Evolutionary conservation across 2,888 invertebrate species (phyloP).

Genomic region (Mylabris sibirica): DNA sequence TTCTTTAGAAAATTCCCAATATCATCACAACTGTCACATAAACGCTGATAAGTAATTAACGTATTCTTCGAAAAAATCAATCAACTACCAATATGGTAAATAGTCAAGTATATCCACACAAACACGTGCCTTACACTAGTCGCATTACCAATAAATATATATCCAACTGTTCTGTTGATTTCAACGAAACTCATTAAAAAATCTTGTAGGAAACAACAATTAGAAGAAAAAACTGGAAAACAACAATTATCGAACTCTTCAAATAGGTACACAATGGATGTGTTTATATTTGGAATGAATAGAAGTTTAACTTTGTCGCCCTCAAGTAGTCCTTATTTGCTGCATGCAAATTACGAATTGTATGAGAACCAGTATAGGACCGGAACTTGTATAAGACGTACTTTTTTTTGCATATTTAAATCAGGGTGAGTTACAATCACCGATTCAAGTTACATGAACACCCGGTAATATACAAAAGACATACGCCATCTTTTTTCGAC

Average conservation of each 20-base stretch:
- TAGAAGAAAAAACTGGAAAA: conserved; percentile 2
- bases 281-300: not conserved
- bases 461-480: conserved; percentile 20
- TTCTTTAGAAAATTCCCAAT: not conserved
- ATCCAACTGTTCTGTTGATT: conserved; percentile 4
- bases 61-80: conserved; percentile 4
- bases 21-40: not conserved
- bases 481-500: not conserved
- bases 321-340: not conserved
- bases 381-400: conserved; percentile 20
- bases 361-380: conserved; percentile 27
- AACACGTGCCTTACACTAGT: conserved; percentile 1
- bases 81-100: not conserved
- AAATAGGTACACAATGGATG: not conserved
- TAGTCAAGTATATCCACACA: not conserved
- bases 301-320: conserved; percentile 3
- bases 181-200: conserved; percentile 7
- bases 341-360: conserved; percentile 18
- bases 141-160: not conserved
- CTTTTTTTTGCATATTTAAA: conserved; percentile 24
- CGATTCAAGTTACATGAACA: conserved; percentile 30
- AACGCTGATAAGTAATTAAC: not conserved
- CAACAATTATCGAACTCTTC: not conserved
- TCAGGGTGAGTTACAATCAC: conserved; percentile 26
- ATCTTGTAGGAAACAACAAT: not conserved